Evolutionary conservation across 2,888 invertebrate genomes (phyloP).

Genomic region (Drosophila flavopinicola): DNA sequence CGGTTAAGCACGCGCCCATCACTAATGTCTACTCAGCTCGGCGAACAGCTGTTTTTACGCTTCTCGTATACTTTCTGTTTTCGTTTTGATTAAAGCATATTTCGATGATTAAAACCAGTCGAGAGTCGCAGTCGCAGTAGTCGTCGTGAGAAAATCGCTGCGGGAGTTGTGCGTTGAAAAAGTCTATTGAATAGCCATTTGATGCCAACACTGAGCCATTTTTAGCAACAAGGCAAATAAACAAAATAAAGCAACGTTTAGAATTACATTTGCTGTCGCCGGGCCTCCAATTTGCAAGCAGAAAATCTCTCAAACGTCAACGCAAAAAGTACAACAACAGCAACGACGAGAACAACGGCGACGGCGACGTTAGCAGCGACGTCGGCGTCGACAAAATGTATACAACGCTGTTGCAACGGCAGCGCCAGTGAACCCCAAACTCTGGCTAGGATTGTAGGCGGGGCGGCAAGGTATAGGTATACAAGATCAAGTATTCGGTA

Average conservation of each 20-base stretch:
- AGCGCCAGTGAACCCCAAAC: conserved; percentile 28
- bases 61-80: conserved; percentile 74
- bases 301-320: conserved; percentile 20
- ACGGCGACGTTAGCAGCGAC: conserved; percentile 36
- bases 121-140: conserved; percentile 51
- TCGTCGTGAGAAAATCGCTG: conserved; percentile 50
- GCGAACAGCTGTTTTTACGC: conserved; percentile 68
- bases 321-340: conserved; percentile 22
- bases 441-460: conserved; percentile 11
- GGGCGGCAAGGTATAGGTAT: too few species aligned
- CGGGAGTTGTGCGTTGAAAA: conserved; percentile 35
- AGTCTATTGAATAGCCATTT: conserved; percentile 17
- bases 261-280: conserved; percentile 2
- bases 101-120: conserved; percentile 75
- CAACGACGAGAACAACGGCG: conserved; percentile 11
- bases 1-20: conserved; percentile 33
- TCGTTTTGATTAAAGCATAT: conserved; percentile 76
- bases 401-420: conserved; percentile 47
- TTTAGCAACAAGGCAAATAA: background rate
- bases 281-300: conserved; percentile 7
- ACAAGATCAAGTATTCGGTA: too few species aligned
- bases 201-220: background rate
- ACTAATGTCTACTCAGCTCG: conserved; percentile 42
- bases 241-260: conserved; percentile 4
- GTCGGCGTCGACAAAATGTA: conserved; percentile 59